Evolutionary conservation across 2,113 vertebrate species (phyloP).

Genomic region (Meleagris gallopavo): DNA sequence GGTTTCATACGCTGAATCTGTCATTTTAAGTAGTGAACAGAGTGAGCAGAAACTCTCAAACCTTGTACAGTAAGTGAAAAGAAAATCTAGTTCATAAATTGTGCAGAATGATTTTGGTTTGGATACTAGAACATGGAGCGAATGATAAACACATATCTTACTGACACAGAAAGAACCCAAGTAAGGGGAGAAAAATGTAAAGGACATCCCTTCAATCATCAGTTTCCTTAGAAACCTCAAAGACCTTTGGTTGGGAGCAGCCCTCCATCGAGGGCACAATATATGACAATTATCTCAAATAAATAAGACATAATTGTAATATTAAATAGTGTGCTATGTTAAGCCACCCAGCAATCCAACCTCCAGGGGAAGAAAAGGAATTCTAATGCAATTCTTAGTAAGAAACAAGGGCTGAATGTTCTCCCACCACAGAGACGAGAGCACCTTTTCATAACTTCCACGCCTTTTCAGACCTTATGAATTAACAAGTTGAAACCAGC

Average conservation of each 20-base stretch:
- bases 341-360: constrained; percentile 76
- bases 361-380: constrained; percentile 75
- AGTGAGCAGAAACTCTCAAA: constrained; percentile 67
- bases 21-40: constrained; percentile 63
- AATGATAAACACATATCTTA: constrained; percentile 76
- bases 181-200: constrained; percentile 76
- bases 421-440: constrained; percentile 72
- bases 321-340: constrained; percentile 81
- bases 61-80: constrained; percentile 46
- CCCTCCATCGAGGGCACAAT: constrained; percentile 86
- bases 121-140: constrained; percentile 54
- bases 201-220: constrained; percentile 80
- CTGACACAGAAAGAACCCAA: constrained; percentile 81
- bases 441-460: constrained; percentile 62
- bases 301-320: constrained; percentile 83
- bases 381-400: constrained; percentile 67
- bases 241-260: constrained; percentile 86
- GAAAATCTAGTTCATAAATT: constrained; percentile 68
- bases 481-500: constrained; percentile 71
- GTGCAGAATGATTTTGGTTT: constrained; percentile 72
- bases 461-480: constrained; percentile 72
- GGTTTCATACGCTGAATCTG: constrained; percentile 33
- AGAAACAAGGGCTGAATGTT: constrained; percentile 71
- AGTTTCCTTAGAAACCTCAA: constrained; percentile 87
- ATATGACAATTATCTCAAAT: constrained; percentile 84